Base-by-base conservation (phyloP, 2,888 invertebrate species). In the Hypomecis punctinalis region DNA sequence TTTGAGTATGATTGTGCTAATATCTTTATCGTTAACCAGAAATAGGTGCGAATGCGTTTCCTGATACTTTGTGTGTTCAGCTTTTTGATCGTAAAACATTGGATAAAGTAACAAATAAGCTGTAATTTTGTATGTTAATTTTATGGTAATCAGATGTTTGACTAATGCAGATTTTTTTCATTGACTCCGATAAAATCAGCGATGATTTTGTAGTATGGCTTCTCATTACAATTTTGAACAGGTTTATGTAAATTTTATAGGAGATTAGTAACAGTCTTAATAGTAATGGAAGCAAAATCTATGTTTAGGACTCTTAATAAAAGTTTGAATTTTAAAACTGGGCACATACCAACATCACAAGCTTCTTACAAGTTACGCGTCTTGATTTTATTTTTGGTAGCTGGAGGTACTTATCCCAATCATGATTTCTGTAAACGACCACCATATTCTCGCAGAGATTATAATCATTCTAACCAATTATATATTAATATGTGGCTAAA, bases 211-310 rank as follows among this genome's bases (percentile, higher is more conserved):
- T 42, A 10, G 13, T 10, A 40, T 13, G 9, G n/a, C 40, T n/a
- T 33, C n/a, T 36, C 8, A 40, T 2, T 52, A 42, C 13, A 8
- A 46, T 55, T 67, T 63, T 54, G 70, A 46, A 51, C 55, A 64
- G 51, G 60, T 55, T 64, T 63, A 13, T 51, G 54, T 54, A 58
- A 63, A 62, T 62, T 64, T 62, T 64, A 42, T 62, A 64, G 42
- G 64, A 59, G 61, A 68, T 68, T 60, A 68, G 57, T 54, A 37
- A 59, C 49, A 40, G 23, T 47, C 33, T 61, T 54, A 61, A 47
- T 35, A 8, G 13, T 36, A 37, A 52, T 35, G 36, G 11, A 63
- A 40, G 11, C 43, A 23, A 9, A 35, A 48, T 35, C 46, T 42
- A 60, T 59, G 40, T 61, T 66, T 51, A 39, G 40, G 52, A 49